phyloP scores from a whole-genome alignment of 2,797 vertebrate genomes.

The Darevskia mixta region DNA sequence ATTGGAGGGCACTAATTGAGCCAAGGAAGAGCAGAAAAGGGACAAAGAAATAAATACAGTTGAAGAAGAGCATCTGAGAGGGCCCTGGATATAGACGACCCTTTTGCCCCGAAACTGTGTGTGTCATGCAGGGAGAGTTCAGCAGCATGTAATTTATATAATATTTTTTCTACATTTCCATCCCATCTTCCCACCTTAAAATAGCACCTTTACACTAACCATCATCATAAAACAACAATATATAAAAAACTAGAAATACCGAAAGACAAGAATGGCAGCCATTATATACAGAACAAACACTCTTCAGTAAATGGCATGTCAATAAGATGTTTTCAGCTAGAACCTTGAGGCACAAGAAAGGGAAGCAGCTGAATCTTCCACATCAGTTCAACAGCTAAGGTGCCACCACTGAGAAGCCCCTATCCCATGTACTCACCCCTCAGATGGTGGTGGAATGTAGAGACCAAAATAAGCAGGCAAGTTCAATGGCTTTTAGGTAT shows the following conservation, averaged over 20 bases:
- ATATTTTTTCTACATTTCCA: background rate
- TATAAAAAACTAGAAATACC: background rate
- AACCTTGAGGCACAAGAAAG: background rate
- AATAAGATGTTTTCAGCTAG: background rate
- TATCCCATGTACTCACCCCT: background rate
- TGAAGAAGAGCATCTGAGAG: background rate
- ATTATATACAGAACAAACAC: too few relatives aligned
- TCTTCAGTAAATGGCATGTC: background rate
- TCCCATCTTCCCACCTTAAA: background rate
- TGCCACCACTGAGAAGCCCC: background rate
- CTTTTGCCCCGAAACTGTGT: background rate
- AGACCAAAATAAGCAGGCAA: background rate
- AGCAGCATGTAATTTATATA: too few relatives aligned
- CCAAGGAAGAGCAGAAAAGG: background rate
- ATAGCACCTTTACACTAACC: background rate
- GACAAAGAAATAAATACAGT: background rate
- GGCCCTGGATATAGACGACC: background rate
- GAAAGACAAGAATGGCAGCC: background rate
- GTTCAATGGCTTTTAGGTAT: background rate
- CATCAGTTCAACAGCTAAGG: background rate
- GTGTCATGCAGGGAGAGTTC: too few relatives aligned
- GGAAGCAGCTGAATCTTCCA: background rate
- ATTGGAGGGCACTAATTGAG: background rate
- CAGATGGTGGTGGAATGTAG: background rate
- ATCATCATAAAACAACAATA: background rate